phyloP scores from a whole-genome alignment of 92 coral and sea anemone species.

The Palythoa heliodiscus region DNA sequence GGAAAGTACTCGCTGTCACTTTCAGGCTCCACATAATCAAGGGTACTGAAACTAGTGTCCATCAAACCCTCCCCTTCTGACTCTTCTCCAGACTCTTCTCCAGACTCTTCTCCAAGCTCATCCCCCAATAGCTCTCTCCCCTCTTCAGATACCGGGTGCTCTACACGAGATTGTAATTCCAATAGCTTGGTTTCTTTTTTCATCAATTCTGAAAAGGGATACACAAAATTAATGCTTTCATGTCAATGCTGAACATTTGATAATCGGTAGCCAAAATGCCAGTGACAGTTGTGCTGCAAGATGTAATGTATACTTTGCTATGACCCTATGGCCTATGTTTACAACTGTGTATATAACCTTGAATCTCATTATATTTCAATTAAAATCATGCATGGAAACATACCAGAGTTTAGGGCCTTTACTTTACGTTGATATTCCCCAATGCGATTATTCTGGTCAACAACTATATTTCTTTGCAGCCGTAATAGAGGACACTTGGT shows the following conservation, averaged over 20 bases:
- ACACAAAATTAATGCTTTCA: slow-evolving; percentile 10
- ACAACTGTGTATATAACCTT: slow-evolving; percentile 14
- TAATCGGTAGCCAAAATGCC: slow-evolving; percentile 3
- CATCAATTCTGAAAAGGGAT: slow-evolving; percentile 19
- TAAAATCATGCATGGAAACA: slow-evolving; percentile 12
- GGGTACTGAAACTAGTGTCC: slow-evolving; percentile 20
- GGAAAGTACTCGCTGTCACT: slow-evolving; percentile 11
- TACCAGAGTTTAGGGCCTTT: slow-evolving; percentile 24
- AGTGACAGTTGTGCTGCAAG: slow-evolving; percentile 4
- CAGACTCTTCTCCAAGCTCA: slow-evolving; percentile 7
- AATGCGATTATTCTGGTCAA: slow-evolving; percentile 18
- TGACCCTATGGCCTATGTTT: slow-evolving; percentile 10
- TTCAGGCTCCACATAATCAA: slow-evolving; percentile 19
- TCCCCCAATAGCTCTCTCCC: slow-evolving; percentile 10
- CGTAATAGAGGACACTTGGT: slow-evolving; percentile 20
- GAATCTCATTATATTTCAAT: slow-evolving; percentile 9
- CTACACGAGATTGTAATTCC: slow-evolving; percentile 14
- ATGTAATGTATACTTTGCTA: slow-evolving; percentile 1
- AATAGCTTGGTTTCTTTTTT: slow-evolving; percentile 15
- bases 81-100: slow-evolving; percentile 23
- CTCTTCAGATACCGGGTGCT: slow-evolving; percentile 12
- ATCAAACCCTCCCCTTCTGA: slow-evolving; percentile 22
- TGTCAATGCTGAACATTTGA: slow-evolving; percentile 9
- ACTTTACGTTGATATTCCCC: slow-evolving; percentile 17
- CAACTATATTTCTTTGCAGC: slow-evolving; percentile 15